These are phyloP conservation scores for Uromys caudimaculatus DNA, from an alignment of 2,797 vertebrate genomes.

Conservation along the genomic window DNA sequence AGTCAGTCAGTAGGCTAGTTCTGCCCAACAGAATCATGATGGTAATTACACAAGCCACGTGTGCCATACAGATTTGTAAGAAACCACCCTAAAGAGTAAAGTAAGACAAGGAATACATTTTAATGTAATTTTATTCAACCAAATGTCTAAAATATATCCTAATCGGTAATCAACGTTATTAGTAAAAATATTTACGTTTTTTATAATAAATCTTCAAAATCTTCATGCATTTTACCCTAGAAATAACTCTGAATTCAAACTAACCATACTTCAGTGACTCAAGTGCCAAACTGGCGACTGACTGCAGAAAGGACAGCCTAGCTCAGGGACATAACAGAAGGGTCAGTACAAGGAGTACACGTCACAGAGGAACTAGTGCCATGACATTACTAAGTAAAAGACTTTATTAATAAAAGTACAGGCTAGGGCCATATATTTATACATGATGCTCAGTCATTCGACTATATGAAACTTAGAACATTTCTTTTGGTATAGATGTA, in stretches of 20 bases:
- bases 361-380: not conserved
- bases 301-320: not conserved
- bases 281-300: not conserved
- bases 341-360: not conserved
- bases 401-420: not conserved
- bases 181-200: slow-evolving; percentile 13
- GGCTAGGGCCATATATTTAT: not conserved
- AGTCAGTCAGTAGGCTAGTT: not conserved
- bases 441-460: not conserved
- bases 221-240: not conserved
- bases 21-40: not conserved
- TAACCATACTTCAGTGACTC: slow-evolving; percentile 1
- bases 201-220: slow-evolving; percentile 47
- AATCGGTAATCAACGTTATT: slow-evolving; percentile 13
- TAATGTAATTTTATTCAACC: slow-evolving; percentile 47
- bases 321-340: not conserved
- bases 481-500: not conserved
- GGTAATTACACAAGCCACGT: not conserved
- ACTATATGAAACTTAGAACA: not conserved
- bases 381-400: slow-evolving; percentile 9
- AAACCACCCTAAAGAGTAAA: slow-evolving; percentile 42
- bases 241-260: slow-evolving; percentile 32
- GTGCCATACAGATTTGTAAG: slow-evolving; percentile 25
- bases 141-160: slow-evolving; percentile 38
- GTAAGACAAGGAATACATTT: slow-evolving; percentile 26